These are phyloP conservation scores for Anastatus disparis DNA, from an alignment of 1,140 invertebrate genomes.

Conservation along the genomic window DNA sequence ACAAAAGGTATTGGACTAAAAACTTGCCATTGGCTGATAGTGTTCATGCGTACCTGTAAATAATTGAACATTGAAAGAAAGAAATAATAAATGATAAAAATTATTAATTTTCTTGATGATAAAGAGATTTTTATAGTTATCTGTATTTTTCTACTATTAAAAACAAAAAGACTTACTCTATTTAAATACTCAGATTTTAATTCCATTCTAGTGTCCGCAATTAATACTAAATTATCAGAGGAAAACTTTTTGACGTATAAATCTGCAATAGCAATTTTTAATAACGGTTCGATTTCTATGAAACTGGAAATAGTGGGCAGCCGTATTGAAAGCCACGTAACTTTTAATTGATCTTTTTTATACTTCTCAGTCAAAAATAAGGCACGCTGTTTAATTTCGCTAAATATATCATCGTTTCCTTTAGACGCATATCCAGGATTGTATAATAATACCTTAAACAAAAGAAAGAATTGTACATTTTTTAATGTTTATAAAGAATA, in stretches of 20 bases:
- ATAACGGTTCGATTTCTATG: constrained; percentile 56
- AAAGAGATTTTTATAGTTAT: constrained; percentile 21
- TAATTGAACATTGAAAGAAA: constrained; percentile 33
- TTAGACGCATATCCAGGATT: constrained; percentile 71
- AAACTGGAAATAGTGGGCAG: constrained; percentile 64
- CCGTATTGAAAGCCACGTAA: constrained; percentile 78
- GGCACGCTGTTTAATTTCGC: constrained; percentile 73
- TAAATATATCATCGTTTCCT: constrained; percentile 74
- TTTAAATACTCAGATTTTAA: constrained; percentile 86
- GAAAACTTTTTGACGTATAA: constrained; percentile 77
- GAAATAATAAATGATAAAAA: constrained; percentile 30
- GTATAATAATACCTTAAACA: constrained; percentile 72
- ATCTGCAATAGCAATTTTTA: constrained; percentile 79
- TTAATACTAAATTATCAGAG: constrained; percentile 75
- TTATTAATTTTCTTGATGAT: constrained; percentile 27
- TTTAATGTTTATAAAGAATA: constrained; percentile 38
- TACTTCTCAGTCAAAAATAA: constrained; percentile 74
- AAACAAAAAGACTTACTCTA: constrained; percentile 71
- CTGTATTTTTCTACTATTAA: constrained; percentile 25
- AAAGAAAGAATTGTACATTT: constrained; percentile 34
- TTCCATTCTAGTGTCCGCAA: constrained; percentile 74
- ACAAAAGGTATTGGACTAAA: constrained; percentile 86
- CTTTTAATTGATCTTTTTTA: constrained; percentile 75
- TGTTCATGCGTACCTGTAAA: constrained; percentile 83
- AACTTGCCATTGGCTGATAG: constrained; percentile 81